Evolutionary conservation across 2,888 invertebrate species (phyloP), one percentile per base, ranked within the genome.

Genomic region (Eupithecia subfuscata): DNA sequence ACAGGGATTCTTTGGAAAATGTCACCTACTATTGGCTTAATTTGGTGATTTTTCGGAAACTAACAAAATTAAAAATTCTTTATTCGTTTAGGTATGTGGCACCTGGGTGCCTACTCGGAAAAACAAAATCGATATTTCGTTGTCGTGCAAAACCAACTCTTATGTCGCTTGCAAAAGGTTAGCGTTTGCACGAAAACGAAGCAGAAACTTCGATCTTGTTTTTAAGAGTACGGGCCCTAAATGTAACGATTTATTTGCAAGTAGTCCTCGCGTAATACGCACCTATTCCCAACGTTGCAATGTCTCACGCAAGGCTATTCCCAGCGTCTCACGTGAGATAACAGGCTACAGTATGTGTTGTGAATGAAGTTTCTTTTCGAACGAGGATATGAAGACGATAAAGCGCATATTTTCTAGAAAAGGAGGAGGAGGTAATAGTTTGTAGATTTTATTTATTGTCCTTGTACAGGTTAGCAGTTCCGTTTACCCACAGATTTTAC

Each of bases 381-480:
- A 74, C 70, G 70, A 74, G 2, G 12, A 22, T 60, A 94, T 95
- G 94, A 95, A 93, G 90, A 92, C 86, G 81, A 89, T 95, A 34
- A 94, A 91, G 83, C 84, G 91, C 76, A 90, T 94, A 43, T 93
- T 94, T 79, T 91, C 92, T 0, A 84, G 86, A 9, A 68, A 68
- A 68, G 90, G 93, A 56, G 94, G 90, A 88, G 90, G 91, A 83
- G 93, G 92, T 91, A 85, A 18, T 16, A 30, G 9, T 34, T 18
- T 30, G 0, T 63, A 18, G 52, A 52, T 56, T 22, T 56, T 56
- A 9, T n/a, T 56, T n/a, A 0, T 48, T n/a, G n/a, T 52, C 9
- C 52, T 52, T 52, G n/a, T 52, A 52, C 3, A 52, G n/a, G 8
- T 52, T 2, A 52, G 8, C 8, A n/a, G 52, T 52, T 52, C n/a